A percentile compares a stretch with the other conserved stretches of the same genome.
phyloP scores from a whole-genome alignment of 2,888 invertebrate species.

The Perdita meconis region DNA sequence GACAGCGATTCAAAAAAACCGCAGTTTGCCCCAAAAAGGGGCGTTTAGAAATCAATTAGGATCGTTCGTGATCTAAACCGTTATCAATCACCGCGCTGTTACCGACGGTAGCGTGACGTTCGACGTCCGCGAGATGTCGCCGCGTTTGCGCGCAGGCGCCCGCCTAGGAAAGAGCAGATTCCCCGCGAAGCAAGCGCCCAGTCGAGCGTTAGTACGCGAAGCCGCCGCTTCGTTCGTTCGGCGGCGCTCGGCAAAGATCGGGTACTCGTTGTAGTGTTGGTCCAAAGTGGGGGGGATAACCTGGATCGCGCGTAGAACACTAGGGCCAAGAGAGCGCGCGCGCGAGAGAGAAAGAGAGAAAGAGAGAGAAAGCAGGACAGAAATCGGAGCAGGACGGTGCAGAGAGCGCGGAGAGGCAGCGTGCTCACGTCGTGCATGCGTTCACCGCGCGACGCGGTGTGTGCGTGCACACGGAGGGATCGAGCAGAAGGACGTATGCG shows the following conservation, averaged over 20 bases:
- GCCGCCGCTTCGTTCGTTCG: constrained; percentile 49
- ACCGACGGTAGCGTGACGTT: constrained; percentile 42
- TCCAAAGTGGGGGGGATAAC: constrained; percentile 42
- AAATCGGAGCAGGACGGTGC: constrained; percentile 56
- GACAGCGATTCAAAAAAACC: background rate
- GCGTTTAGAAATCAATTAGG: no score
- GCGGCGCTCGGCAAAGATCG: constrained; percentile 53
- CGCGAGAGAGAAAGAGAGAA: constrained; percentile 44
- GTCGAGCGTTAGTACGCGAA: constrained; percentile 62
- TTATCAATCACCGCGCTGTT: constrained; percentile 39
- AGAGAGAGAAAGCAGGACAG: constrained; percentile 52
- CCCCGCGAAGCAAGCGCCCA: constrained; percentile 38
- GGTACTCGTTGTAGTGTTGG: background rate
- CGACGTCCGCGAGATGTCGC: constrained; percentile 43
- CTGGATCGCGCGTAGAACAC: constrained; percentile 39
- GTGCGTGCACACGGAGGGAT: constrained; percentile 44
- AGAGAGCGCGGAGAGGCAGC: constrained; percentile 57
- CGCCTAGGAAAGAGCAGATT: constrained; percentile 15
- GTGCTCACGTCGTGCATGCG: constrained; percentile 58
- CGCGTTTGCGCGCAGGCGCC: constrained; percentile 53
- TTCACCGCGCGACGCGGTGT: constrained; percentile 28
- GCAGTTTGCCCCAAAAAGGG: no score
- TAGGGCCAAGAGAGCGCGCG: no score
- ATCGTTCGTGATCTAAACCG: background rate
- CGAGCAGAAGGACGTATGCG: constrained; percentile 53